Conservation (phyloP, 2,888 invertebrate genomes). For the Orchesella flavescens region DNA sequence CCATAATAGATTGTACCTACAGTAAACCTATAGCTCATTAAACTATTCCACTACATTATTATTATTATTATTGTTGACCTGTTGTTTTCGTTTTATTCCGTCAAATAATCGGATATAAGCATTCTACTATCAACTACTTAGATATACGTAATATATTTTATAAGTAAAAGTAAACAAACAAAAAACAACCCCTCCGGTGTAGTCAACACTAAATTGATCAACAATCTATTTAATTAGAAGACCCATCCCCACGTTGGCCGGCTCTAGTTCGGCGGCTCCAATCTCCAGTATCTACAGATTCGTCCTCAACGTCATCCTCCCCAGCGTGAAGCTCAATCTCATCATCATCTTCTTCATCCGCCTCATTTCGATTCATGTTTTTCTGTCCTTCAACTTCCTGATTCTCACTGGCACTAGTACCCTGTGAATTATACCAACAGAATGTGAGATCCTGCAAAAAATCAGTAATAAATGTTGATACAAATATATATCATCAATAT, state of each 20-base stretch:
- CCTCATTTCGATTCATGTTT: constrained; percentile 46
- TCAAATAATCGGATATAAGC: constrained; percentile 6
- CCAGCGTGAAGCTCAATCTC: constrained; percentile 72
- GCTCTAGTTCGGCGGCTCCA: constrained; percentile 67
- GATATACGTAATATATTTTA: not conserved
- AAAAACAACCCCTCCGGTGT: not conserved
- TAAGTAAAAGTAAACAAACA: not conserved
- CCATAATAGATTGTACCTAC: constrained; percentile 52
- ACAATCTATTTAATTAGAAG: constrained; percentile 31
- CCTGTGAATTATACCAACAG: not conserved
- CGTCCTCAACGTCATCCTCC: constrained; percentile 67
- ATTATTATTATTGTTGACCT: too few species aligned
- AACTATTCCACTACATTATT: constrained; percentile 57
- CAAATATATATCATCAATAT: constrained; percentile 3
- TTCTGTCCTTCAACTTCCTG: constrained; percentile 35
- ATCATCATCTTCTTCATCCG: constrained; percentile 71
- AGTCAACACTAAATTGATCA: constrained; percentile 22
- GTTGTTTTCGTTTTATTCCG: constrained; percentile 23
- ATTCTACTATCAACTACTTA: not conserved
- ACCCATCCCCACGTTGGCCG: constrained; percentile 49
- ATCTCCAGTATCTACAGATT: constrained; percentile 59
- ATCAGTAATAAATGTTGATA: not conserved
- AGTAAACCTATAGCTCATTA: constrained; percentile 55
- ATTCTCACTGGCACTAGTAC: not conserved
- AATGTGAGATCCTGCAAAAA: too few species aligned